phyloP scores from a whole-genome alignment of 1,140 invertebrate species.

The Drosophila navojoa region DNA sequence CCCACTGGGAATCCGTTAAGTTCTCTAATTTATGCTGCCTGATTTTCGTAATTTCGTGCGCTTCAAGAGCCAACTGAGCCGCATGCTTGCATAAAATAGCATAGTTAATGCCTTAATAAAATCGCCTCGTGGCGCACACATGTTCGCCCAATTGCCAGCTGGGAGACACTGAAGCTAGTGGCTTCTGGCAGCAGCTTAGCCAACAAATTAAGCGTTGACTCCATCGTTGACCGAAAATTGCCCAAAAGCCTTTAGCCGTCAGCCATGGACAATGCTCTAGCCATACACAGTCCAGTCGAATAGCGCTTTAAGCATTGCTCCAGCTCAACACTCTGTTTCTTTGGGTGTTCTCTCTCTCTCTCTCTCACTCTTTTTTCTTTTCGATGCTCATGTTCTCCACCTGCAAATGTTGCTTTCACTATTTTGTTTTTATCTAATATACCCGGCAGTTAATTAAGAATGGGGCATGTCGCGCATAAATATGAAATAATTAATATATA shows the following conservation, averaged over 20 bases:
- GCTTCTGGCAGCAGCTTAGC: slow-evolving; percentile 25
- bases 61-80: slow-evolving; percentile 33
- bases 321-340: slow-evolving; percentile 41
- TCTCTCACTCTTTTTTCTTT: too few species aligned
- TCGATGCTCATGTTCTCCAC: slow-evolving; percentile 24
- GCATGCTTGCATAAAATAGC: slow-evolving; percentile 63
- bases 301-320: slow-evolving; percentile 59
- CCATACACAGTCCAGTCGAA: slow-evolving; percentile 16
- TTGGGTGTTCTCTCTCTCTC: neutral
- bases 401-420: slow-evolving; percentile 43
- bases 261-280: slow-evolving; percentile 18
- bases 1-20: neutral
- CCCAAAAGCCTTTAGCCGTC: neutral
- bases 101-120: slow-evolving; percentile 75
- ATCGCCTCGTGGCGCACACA: slow-evolving; percentile 60
- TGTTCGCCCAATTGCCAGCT: slow-evolving; percentile 67
- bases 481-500: too few species aligned
- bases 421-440: slow-evolving; percentile 22
- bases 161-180: slow-evolving; percentile 3
- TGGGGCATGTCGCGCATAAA: neutral
- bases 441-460: slow-evolving; percentile 11
- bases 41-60: neutral
- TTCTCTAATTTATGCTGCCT: neutral
- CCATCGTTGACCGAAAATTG: slow-evolving; percentile 2
- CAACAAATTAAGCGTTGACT: slow-evolving; percentile 72